Evolutionary conservation across 2,888 invertebrate genomes (phyloP).

Genomic region (Eretmocerus hayati): DNA sequence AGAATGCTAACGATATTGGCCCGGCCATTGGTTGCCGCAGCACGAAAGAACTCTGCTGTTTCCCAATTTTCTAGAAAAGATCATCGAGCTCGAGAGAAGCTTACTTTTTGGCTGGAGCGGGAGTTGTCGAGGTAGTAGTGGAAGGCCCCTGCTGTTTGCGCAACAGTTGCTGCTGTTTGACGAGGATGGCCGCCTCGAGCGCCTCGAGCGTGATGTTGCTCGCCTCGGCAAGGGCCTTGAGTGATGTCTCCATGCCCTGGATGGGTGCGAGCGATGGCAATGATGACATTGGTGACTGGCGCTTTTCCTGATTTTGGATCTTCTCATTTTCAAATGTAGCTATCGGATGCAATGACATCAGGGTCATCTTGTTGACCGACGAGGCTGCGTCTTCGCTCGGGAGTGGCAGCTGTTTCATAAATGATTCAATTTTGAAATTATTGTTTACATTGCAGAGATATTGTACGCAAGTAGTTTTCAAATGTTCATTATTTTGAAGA

Average conservation of each 20-base stretch:
- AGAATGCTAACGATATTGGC: too few relatives aligned
- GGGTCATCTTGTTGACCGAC: conserved; percentile 39
- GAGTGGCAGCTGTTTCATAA: conserved; percentile 38
- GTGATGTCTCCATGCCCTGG: conserved; percentile 48
- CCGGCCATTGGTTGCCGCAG: too few relatives aligned
- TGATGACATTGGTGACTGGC: conserved; percentile 26
- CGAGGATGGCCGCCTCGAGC: conserved; percentile 66
- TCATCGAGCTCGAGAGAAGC: not conserved
- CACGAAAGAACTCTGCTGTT: too few relatives aligned
- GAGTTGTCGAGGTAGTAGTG: conserved; percentile 48
- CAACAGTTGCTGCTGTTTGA: conserved; percentile 63
- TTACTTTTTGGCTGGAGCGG: conserved; percentile 39
- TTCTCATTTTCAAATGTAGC: conserved; percentile 26
- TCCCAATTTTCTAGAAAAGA: too few relatives aligned
- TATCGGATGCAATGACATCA: conserved; percentile 37
- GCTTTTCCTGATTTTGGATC: conserved; percentile 31
- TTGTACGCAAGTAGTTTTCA: too few relatives aligned
- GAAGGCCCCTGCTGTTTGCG: conserved; percentile 52
- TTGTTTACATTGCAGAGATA: too few relatives aligned
- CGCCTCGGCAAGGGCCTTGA: conserved; percentile 56
- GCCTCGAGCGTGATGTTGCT: conserved; percentile 75
- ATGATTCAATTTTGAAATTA: too few relatives aligned
- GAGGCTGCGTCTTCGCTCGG: conserved; percentile 38
- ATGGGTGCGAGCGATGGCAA: conserved; percentile 36
- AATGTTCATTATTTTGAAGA: too few relatives aligned